Conservation (phyloP, 2,113 vertebrate species). For the Machaerirhynchus nigripectus region DNA sequence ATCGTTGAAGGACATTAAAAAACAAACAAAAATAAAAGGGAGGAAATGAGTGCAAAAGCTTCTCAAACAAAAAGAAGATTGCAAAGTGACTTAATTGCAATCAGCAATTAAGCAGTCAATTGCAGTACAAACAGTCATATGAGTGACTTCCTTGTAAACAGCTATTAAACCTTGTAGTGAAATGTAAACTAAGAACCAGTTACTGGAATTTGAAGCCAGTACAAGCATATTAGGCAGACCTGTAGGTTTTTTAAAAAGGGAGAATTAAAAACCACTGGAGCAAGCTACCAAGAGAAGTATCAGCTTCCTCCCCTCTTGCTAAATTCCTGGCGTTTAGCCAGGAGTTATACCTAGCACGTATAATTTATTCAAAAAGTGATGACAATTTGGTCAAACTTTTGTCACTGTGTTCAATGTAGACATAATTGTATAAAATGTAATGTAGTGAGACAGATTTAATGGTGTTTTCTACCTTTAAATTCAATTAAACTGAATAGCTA, state of each 20-base stretch:
- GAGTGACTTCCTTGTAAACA: background rate
- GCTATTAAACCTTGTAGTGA: background rate
- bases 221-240: background rate
- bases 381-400: background rate
- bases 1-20: background rate
- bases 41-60: background rate
- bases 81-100: background rate
- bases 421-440: background rate
- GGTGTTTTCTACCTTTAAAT: background rate
- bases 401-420: background rate
- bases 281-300: background rate
- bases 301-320: background rate
- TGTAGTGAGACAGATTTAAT: background rate
- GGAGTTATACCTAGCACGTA: too few relatives aligned
- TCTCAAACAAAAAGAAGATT: background rate
- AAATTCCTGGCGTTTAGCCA: background rate
- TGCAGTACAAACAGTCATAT: background rate
- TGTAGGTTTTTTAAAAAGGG: background rate
- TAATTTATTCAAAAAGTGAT: background rate
- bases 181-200: background rate
- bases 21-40: background rate
- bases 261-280: background rate
- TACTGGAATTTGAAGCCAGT: background rate
- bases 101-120: background rate
- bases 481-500: background rate